Evolutionary conservation across 2,113 vertebrate species (phyloP).

Genomic region (Heterocephalus glaber): DNA sequence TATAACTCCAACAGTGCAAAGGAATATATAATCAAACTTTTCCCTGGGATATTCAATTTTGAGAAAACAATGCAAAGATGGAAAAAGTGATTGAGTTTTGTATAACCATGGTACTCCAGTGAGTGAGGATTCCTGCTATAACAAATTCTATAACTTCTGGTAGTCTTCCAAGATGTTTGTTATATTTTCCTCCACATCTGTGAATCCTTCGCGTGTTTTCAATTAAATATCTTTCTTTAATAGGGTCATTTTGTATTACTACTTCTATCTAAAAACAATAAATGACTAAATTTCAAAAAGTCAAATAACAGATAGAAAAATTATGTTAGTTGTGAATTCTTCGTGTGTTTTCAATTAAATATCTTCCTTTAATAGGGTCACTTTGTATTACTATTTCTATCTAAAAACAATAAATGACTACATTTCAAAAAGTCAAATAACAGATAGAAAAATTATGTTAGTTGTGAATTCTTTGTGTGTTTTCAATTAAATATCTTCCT

Average conservation of each 20-base stretch:
- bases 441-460: not conserved
- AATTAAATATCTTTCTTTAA: not conserved
- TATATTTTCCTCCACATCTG: not conserved
- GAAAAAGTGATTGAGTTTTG: not conserved
- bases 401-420: not conserved
- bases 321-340: not conserved
- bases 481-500: not conserved
- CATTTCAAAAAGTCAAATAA: not conserved
- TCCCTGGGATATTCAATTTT: not conserved
- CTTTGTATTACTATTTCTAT: not conserved
- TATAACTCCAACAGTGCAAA: not conserved
- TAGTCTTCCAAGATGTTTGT: not conserved
- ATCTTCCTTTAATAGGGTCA: not conserved
- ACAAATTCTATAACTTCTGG: not conserved
- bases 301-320: not conserved
- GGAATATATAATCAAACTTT: not conserved
- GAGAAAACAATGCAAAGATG: not conserved
- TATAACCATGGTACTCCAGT: not conserved
- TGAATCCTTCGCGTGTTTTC: not conserved
- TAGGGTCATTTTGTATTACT: not conserved
- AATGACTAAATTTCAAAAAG: conserved; percentile 19
- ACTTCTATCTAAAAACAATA: not conserved
- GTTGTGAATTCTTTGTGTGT: not conserved
- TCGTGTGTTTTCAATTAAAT: not conserved
- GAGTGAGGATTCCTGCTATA: not conserved